A percentile compares a stretch with the other conserved stretches of the same genome.
Conservation (phyloP, 2,888 invertebrate species). For the Cosmorhoe ocellata region DNA sequence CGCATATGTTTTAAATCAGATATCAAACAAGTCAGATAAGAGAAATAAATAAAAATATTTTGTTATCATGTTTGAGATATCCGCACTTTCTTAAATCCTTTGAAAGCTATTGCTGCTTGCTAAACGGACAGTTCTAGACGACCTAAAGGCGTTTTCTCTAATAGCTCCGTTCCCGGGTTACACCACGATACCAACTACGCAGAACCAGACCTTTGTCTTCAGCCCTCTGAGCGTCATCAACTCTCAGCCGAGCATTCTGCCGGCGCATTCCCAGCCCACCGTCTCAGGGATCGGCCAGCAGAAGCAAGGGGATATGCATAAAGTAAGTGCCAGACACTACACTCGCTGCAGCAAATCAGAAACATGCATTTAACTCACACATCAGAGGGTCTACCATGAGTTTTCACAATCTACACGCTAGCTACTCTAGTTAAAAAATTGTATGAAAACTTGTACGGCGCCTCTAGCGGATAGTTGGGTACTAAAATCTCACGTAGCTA, state of each 20-base stretch:
- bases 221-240: conserved; percentile 87
- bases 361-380: no score
- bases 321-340: conserved; percentile 67
- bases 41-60: no score
- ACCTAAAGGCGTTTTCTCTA: conserved; percentile 7
- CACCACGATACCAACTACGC: conserved; percentile 89
- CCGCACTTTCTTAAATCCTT: no score
- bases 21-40: no score
- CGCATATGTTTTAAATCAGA: no score
- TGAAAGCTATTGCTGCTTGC: neutral
- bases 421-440: no score
- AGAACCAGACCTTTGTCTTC: conserved; percentile 90
- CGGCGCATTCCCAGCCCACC: conserved; percentile 81
- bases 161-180: conserved; percentile 88
- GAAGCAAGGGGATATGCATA: conserved; percentile 85
- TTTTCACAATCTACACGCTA: no score
- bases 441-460: no score
- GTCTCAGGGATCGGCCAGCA: conserved; percentile 78
- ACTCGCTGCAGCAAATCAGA: neutral
- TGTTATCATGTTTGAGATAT: no score
- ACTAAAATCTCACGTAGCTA: no score
- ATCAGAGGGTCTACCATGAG: no score
- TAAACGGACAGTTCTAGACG: neutral
- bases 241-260: conserved; percentile 86
- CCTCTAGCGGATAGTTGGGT: no score